A percentile compares a stretch with the other conserved stretches of the same genome.
phyloP scores from a whole-genome alignment of 2,113 vertebrate species.

The Brachyhypopomus gauderio region DNA sequence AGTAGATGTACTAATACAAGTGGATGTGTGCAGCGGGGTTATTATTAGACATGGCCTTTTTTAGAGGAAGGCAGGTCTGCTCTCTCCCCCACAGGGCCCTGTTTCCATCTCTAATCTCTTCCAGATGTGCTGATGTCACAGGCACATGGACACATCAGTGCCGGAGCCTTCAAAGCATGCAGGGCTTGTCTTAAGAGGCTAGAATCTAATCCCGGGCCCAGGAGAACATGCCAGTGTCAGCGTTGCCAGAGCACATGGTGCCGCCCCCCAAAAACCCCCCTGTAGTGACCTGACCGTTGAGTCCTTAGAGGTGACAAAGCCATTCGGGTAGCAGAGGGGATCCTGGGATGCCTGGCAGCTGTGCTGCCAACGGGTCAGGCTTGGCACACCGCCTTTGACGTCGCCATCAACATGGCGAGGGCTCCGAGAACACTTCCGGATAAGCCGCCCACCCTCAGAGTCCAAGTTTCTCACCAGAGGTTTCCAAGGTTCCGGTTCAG shows the following conservation, averaged over 20 bases:
- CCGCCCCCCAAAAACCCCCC: not conserved
- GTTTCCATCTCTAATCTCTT: constrained; percentile 47
- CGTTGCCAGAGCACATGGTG: not conserved
- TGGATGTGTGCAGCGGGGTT: constrained; percentile 19
- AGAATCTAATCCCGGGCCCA: constrained; percentile 22
- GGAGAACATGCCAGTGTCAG: not conserved
- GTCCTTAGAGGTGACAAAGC: not conserved
- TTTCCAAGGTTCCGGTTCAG: constrained; percentile 7
- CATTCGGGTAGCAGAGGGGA: not conserved
- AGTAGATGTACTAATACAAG: constrained; percentile 35
- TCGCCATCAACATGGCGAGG: not conserved
- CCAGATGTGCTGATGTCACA: constrained; percentile 54
- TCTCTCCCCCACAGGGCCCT: constrained; percentile 23
- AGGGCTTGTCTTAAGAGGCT: not conserved
- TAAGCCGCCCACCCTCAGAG: not conserved
- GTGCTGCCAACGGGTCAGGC: not conserved
- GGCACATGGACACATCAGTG: constrained; percentile 33
- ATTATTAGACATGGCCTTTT: constrained; percentile 52
- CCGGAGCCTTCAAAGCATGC: constrained; percentile 16
- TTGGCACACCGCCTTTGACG: not conserved
- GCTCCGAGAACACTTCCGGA: not conserved
- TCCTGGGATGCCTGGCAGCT: not conserved
- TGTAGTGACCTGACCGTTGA: not conserved
- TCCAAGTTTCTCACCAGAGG: not conserved
- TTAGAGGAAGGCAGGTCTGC: constrained; percentile 29